Conservation (phyloP, 2,113 vertebrate genomes). For the Oncorhynchus mykiss region DNA sequence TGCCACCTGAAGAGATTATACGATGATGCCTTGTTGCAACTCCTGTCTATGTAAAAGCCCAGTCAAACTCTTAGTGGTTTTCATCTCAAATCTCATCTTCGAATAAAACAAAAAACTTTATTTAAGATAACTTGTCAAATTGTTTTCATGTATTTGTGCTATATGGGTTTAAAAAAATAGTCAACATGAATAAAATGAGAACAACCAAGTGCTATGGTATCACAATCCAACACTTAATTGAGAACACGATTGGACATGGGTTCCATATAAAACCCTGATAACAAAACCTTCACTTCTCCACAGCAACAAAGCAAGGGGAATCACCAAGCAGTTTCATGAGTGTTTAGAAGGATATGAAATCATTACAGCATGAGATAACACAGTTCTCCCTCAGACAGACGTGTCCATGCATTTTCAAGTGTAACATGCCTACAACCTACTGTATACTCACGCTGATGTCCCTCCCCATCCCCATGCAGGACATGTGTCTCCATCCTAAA, state of each 20-base stretch:
- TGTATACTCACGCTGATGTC: constrained; percentile 32
- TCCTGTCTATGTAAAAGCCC: constrained; percentile 37
- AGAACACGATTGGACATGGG: constrained; percentile 40
- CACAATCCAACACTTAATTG: constrained; percentile 24
- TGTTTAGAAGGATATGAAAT: constrained; percentile 68
- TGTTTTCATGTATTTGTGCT: background rate
- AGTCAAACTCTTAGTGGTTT: background rate
- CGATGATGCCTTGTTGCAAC: constrained; percentile 1
- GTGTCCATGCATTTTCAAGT: background rate
- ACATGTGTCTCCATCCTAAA: constrained; percentile 32
- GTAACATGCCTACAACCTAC: constrained; percentile 13
- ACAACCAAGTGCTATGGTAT: background rate
- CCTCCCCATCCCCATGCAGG: background rate
- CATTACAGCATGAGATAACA: constrained; percentile 58
- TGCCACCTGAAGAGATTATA: constrained; percentile 22
- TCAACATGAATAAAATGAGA: background rate
- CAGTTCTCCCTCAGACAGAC: constrained; percentile 21
- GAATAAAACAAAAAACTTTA: background rate
- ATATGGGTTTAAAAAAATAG: background rate
- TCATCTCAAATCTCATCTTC: background rate
- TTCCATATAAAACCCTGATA: constrained; percentile 35
- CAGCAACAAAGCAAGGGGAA: constrained; percentile 36
- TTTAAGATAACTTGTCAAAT: background rate
- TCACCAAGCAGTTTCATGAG: constrained; percentile 44
- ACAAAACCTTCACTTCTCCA: constrained; percentile 47